Base-by-base conservation (phyloP, 1,140 invertebrate species). In the Lerema accius region DNA sequence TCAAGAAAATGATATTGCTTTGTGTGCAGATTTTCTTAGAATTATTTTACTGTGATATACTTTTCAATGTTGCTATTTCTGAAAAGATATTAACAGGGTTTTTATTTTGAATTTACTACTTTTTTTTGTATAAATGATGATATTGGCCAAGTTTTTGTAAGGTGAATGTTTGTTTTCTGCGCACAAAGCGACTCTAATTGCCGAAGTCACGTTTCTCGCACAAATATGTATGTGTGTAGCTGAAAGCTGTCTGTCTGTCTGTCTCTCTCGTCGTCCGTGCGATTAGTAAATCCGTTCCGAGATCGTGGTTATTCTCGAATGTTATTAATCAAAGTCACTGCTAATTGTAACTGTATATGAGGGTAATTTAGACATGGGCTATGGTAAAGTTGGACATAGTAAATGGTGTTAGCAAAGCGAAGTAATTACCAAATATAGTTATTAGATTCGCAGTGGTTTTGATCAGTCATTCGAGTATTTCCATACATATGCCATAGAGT, bases 1-100 rank as follows among this genome's bases (percentile, higher is more conserved):
- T n/a, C n/a, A n/a, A n/a, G n/a, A n/a, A n/a, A n/a, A 16, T 62
- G 9, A 6, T 9, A 19, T 23, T n/a, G n/a, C 37, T 43, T 37
- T 50, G 40, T 45, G n/a, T 46, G 13, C 10, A 42, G 50, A 14
- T 40, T 11, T 14, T 42, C 42, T 55, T 55, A 13, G 4, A 55
- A 37, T 42, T 17, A 42, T 13, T 23, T 19, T 15, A 23, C 13
- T 16, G 37, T 32, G 9, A 9, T 32, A 32, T 32, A 7, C 7
- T 32, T 9, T 32, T 23, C 19, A 23, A 5, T 23, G 5, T 23
- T 23, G 19, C 19, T 23, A 23, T 23, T 23, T 23, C 2, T 23
- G 5, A 23, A 23, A 23, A 3, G 19, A 23, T 3, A 2, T 23
- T 23, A 23, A 23, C 19, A 23, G 19, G 19, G 19, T 23, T 50